Conservation (phyloP, 2,888 invertebrate species). For the Petrolisthes manimaculis region DNA sequence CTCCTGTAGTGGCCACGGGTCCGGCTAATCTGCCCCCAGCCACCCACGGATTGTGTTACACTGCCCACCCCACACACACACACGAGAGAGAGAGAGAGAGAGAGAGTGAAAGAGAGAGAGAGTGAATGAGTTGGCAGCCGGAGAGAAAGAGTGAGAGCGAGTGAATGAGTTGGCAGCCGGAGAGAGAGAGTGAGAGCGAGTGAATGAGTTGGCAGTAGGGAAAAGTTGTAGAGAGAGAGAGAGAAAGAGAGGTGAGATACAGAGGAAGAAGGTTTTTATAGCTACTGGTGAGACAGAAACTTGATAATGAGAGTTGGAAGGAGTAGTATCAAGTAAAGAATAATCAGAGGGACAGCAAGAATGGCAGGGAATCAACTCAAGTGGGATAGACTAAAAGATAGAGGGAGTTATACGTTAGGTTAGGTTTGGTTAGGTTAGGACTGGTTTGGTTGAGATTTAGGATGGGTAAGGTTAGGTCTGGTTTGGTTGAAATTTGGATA, state of each 20-base stretch:
- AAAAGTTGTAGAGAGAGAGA: not conserved
- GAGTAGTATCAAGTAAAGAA: not conserved
- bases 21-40: constrained; percentile 51
- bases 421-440: too few relatives aligned
- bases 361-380: too few relatives aligned
- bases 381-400: too few relatives aligned
- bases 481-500: too few relatives aligned
- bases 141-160: not conserved
- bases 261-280: too few relatives aligned
- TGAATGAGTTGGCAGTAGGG: too few relatives aligned
- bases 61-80: constrained; percentile 11
- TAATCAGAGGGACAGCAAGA: not conserved
- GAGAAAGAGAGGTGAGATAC: not conserved
- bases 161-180: not conserved
- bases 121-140: not conserved
- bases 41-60: constrained; percentile 47
- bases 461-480: too few relatives aligned
- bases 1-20: constrained; percentile 51
- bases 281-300: too few relatives aligned
- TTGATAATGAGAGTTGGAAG: not conserved
- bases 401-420: too few relatives aligned
- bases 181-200: not conserved
- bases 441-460: too few relatives aligned
- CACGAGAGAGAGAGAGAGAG: constrained; percentile 6
- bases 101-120: not conserved